Percentiles rank a stretch among this genome's conserved stretches.
phyloP scores from a whole-genome alignment of 2,113 vertebrate species.

The Takifugu flavidus region DNA sequence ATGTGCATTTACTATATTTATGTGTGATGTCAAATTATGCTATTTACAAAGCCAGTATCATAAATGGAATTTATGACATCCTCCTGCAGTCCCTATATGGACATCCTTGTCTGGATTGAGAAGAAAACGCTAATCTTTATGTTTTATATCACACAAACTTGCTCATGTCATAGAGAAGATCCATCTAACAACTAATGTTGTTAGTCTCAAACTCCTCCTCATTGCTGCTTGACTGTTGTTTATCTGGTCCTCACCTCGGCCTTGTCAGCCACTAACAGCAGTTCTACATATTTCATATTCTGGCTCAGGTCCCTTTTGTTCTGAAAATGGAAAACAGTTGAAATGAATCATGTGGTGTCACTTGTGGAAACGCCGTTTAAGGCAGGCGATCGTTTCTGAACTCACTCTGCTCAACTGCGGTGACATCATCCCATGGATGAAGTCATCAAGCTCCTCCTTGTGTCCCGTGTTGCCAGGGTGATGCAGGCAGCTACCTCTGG shows the following conservation, averaged over 20 bases:
- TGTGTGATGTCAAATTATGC: neutral
- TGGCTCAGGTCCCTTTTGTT: conserved; percentile 81
- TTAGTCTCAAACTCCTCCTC: too few species aligned
- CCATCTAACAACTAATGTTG: too few species aligned
- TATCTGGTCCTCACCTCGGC: conserved; percentile 82
- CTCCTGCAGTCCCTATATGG: neutral
- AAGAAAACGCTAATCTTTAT: neutral
- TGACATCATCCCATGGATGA: conserved; percentile 71
- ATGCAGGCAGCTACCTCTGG: conserved; percentile 77
- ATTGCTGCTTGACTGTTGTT: too few species aligned
- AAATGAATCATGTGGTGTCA: neutral
- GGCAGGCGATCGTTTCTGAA: neutral
- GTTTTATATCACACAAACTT: neutral
- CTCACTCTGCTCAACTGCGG: conserved; percentile 73
- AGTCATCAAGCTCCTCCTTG: conserved; percentile 54
- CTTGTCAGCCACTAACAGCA: conserved; percentile 91
- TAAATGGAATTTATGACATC: neutral
- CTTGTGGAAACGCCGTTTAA: neutral
- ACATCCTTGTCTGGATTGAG: neutral
- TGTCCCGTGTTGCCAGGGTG: conserved; percentile 38
- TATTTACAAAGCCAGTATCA: neutral
- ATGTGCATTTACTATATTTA: neutral
- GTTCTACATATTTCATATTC: conserved; percentile 89
- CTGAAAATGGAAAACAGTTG: conserved; percentile 58
- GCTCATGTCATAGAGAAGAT: too few species aligned